Percentiles rank a stretch among this genome's conserved stretches.
Evolutionary conservation across 2,888 invertebrate genomes (phyloP).

Genomic region (Neocrepidodera transversa): DNA sequence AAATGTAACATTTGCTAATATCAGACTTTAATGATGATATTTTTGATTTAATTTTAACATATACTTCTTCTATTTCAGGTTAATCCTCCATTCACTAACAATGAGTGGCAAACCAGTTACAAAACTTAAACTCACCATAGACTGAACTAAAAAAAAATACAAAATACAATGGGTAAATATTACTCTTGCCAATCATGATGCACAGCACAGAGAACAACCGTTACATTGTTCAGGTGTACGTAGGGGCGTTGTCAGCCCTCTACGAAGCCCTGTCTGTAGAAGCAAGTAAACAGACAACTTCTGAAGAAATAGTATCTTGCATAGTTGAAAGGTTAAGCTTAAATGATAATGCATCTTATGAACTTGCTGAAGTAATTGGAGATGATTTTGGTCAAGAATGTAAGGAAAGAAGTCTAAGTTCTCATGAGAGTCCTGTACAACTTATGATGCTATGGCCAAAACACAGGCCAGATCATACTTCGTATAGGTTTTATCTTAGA

Average conservation of each 20-base stretch:
- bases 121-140: slow-evolving; percentile 17
- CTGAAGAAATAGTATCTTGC: slow-evolving; percentile 89
- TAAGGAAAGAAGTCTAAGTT: slow-evolving; percentile 87
- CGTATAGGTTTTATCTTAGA: slow-evolving; percentile 82
- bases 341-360: slow-evolving; percentile 72
- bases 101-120: slow-evolving; percentile 20
- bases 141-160: slow-evolving; percentile 12
- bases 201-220: slow-evolving; percentile 45
- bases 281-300: slow-evolving; percentile 90
- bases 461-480: slow-evolving; percentile 64
- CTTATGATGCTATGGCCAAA: slow-evolving; percentile 85
- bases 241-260: slow-evolving; percentile 85
- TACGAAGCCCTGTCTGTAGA: slow-evolving; percentile 91
- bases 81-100: slow-evolving; percentile 15
- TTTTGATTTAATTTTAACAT: too few species aligned
- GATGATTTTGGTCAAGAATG: slow-evolving; percentile 88
- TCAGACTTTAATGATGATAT: too few species aligned
- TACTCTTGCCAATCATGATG: slow-evolving; percentile 32
- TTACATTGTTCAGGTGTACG: slow-evolving; percentile 82
- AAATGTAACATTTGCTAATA: too few species aligned
- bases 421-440: slow-evolving; percentile 81
- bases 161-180: slow-evolving; percentile 6
- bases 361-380: slow-evolving; percentile 87
- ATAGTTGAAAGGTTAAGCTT: slow-evolving; percentile 78
- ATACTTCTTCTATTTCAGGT: slow-evolving; percentile 25